Evolutionary conservation across 2,113 vertebrate genomes (phyloP), one percentile per base, ranked within the genome.

Genomic region (Crotophaga sulcirostris): DNA sequence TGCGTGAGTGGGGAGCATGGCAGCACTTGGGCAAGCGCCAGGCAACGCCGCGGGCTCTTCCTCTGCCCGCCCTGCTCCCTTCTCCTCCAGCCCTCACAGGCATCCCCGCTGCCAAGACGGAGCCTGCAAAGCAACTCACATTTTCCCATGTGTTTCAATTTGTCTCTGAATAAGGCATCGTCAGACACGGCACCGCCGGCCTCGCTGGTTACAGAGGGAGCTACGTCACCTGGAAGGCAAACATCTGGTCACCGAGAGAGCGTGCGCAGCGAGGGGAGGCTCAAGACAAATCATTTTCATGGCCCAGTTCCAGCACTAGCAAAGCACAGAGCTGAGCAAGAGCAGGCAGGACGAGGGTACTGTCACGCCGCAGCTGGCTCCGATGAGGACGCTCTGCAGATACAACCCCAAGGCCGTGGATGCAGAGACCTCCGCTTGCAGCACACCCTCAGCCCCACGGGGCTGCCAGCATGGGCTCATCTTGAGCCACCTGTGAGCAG

Each of bases 101-200:
- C 16, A 10, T 28, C 52, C 45, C 3, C 1, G 1, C 67, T 56
- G 47, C 62, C 69, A 16, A 10, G 36, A 4, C 2, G 0, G 36
- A 66, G 21, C 56, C 74, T 58, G 16, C 51, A 12, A 66, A 20
- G 2, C 6, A 1, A 98, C 99, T 99, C 98, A 99, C 99, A 99
- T 98, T 99, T 99, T 8, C 99, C 99, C 99, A 99, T 99, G 98
- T 99, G 99, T 95, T 99, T 99, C 93, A 99, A 96, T 96, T 99
- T 99, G 98, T 99, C 99, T 97, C 99, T 98, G 98, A 99, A 99
- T 97, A 99, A 98, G 96, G 99, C 99, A 74, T 99, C 99, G 63
- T 99, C 99, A 42, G 99, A 99, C 87, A 98, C 98, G 7, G 97
- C 86, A 15, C 98, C 79, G 82, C 97, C 97, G 40, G 98, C 91